These are phyloP conservation scores for Scartelaos histophorus DNA, from an alignment of 2,113 vertebrate species.

Conservation along the genomic window DNA sequence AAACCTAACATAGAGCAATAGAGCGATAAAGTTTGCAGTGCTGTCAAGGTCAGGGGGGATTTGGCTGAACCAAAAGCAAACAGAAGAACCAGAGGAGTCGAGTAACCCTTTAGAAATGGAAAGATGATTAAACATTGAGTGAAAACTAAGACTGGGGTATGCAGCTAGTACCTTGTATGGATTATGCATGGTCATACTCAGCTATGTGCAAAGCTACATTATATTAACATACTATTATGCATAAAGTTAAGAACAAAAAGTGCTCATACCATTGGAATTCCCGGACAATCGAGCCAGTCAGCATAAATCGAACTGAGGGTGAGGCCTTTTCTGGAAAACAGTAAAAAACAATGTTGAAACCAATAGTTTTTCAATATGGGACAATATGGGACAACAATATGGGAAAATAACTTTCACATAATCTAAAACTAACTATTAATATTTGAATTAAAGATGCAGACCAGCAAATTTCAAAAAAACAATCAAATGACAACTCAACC, in stretches of 20 bases:
- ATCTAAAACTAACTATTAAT: no score
- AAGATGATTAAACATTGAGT: constrained; percentile 11
- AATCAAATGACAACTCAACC: no score
- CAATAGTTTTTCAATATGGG: no score
- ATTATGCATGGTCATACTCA: constrained; percentile 5
- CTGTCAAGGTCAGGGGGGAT: constrained; percentile 5
- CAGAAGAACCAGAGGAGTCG: not conserved
- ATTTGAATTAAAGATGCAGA: no score
- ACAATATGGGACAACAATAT: no score
- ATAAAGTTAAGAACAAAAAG: constrained; percentile 12
- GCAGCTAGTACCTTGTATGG: not conserved
- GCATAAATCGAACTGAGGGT: constrained; percentile 84
- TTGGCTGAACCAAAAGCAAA: constrained; percentile 1
- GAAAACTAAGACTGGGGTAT: not conserved
- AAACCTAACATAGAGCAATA: not conserved
- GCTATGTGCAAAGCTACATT: not conserved
- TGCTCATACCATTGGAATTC: constrained; percentile 87
- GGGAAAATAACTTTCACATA: no score
- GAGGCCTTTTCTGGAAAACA: constrained; percentile 83
- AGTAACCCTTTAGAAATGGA: constrained; percentile 11
- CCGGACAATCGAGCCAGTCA: constrained; percentile 90
- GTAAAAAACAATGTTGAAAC: constrained; percentile 59
- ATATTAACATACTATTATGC: not conserved
- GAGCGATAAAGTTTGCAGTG: not conserved
- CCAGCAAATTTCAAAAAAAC: no score